Evolutionary conservation across 1,140 invertebrate genomes (phyloP).

Genomic region (Drosophila melanica): DNA sequence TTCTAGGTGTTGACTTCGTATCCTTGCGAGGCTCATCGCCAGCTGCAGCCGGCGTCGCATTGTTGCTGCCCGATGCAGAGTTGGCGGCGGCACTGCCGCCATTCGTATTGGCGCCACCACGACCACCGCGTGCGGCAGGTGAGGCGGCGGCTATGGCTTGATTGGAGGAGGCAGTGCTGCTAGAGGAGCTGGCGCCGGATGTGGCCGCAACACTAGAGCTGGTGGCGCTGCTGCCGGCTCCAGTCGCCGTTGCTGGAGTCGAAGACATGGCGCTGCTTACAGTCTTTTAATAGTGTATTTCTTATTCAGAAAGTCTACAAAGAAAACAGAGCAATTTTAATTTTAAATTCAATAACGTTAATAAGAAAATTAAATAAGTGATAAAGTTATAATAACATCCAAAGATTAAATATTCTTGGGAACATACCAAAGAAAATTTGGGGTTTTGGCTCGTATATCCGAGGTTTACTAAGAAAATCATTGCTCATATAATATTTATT

Average conservation of each 20-base stretch:
- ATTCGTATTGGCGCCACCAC: constrained; percentile 60
- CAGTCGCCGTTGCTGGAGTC: constrained; percentile 69
- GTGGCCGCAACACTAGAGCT: constrained; percentile 63
- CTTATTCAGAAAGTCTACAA: constrained; percentile 14
- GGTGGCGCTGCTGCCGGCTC: constrained; percentile 57
- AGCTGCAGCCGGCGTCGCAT: constrained; percentile 38
- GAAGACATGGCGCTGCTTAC: constrained; percentile 64
- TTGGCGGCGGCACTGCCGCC: constrained; percentile 45
- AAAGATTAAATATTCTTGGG: too few relatives aligned
- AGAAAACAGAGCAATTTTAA: neutral
- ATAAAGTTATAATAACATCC: too few relatives aligned
- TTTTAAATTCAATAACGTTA: too few relatives aligned
- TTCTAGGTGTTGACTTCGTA: constrained; percentile 94
- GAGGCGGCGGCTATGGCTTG: constrained; percentile 47
- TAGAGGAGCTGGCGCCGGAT: constrained; percentile 54
- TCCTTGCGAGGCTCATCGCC: constrained; percentile 89
- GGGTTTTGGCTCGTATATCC: too few relatives aligned
- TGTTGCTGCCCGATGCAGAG: constrained; percentile 85
- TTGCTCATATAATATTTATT: too few relatives aligned
- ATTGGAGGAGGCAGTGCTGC: constrained; percentile 61
- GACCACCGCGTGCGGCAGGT: constrained; percentile 49
- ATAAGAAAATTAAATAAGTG: too few relatives aligned
- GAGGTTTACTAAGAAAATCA: too few relatives aligned
- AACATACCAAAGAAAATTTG: too few relatives aligned
- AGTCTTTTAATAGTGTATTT: constrained; percentile 30